These are phyloP conservation scores for Odontomachus brunneus DNA, from an alignment of 1,140 invertebrate species.

Conservation along the genomic window DNA sequence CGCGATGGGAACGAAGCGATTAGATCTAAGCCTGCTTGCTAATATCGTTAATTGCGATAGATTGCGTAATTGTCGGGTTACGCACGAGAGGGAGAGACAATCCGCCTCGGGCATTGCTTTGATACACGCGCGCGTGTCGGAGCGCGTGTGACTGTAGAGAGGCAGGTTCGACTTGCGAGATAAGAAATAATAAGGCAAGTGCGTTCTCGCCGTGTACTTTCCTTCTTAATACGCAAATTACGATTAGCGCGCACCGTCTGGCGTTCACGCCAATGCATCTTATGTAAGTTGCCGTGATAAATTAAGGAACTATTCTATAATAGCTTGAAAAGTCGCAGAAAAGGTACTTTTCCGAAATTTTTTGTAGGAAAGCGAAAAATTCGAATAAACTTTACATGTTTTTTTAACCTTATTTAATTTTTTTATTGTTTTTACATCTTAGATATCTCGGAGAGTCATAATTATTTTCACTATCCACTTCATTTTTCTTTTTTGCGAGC, in stretches of 20 bases:
- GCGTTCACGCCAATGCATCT: slow-evolving; percentile 18
- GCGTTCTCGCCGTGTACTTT: slow-evolving; percentile 62
- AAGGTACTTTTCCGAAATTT: no score
- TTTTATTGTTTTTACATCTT: no score
- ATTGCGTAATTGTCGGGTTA: slow-evolving; percentile 72
- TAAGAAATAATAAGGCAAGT: slow-evolving; percentile 45
- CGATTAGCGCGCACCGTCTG: slow-evolving; percentile 30
- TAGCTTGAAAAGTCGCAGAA: no score
- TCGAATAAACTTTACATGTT: no score
- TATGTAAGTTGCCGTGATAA: slow-evolving; percentile 37
- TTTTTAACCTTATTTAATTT: no score
- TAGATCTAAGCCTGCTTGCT: slow-evolving; percentile 71
- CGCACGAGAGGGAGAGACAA: slow-evolving; percentile 6
- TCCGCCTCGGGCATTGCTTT: slow-evolving; percentile 39
- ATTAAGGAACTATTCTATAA: no score
- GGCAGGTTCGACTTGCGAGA: slow-evolving; percentile 14
- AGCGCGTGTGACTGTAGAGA: slow-evolving; percentile 31
- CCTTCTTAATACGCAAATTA: slow-evolving; percentile 64
- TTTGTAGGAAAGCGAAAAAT: no score
- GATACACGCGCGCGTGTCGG: slow-evolving; percentile 29
- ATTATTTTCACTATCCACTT: no score
- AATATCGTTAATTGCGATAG: slow-evolving; percentile 75
- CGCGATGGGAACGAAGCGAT: slow-evolving; percentile 69
- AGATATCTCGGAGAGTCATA: no score
- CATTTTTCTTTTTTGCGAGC: no score